Percentiles rank a stretch among this genome's conserved stretches.
phyloP scores from a whole-genome alignment of 2,797 vertebrate genomes.

The Amblyopsis hoosieri region DNA sequence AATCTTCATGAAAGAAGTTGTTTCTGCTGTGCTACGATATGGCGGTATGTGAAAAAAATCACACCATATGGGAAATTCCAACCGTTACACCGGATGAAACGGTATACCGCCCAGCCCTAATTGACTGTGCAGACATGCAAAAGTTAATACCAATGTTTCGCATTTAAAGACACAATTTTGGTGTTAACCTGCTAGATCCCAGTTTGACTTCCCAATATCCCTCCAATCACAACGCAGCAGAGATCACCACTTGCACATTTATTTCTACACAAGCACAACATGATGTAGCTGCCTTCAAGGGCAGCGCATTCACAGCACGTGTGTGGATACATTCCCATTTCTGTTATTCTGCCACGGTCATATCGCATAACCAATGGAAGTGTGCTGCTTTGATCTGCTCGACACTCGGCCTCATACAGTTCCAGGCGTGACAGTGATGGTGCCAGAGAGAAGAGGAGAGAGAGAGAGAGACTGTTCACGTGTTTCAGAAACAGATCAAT shows the following conservation, averaged over 20 bases:
- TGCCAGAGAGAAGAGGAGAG: not conserved
- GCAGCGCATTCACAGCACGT: conserved; percentile 30
- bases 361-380: conserved; percentile 39
- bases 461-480: not conserved
- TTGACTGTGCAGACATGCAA: conserved; percentile 9
- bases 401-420: conserved; percentile 43
- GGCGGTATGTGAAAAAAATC: no score
- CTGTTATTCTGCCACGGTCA: conserved; percentile 33
- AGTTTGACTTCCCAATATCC: conserved; percentile 20
- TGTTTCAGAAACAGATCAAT: not conserved
- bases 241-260: conserved; percentile 12
- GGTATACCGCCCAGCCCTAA: no score
- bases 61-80: no score
- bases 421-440: conserved; percentile 31
- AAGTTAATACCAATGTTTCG: conserved; percentile 29
- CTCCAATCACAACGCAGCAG: not conserved
- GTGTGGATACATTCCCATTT: conserved; percentile 11
- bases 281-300: conserved; percentile 19
- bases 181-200: conserved; percentile 8
- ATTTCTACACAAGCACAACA: conserved; percentile 11
- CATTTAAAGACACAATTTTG: conserved; percentile 19
- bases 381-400: conserved; percentile 44
- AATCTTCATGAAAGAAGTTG: no score
- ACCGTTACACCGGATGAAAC: no score
- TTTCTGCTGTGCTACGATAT: no score